Evolutionary conservation across 1,140 invertebrate species (phyloP), one percentile per base, ranked within the genome.

Genomic region (Pentalonia nigronervosa): DNA sequence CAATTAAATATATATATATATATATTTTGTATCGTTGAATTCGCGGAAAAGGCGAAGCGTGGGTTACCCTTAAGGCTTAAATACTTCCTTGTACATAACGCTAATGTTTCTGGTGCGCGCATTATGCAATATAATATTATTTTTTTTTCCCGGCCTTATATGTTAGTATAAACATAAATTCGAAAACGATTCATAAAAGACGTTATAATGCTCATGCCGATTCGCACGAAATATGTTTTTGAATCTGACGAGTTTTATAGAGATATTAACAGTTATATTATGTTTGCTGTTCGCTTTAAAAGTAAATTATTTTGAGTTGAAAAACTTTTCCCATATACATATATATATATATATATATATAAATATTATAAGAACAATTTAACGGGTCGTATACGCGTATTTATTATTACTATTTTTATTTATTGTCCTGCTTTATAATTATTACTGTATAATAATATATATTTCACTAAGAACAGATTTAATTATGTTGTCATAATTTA

Each of bases 391-490:
- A 41, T 41, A 41, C 41, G 1, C 41, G 41, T n/a, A 34, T 76
- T 67, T 76, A 34, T n/a, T 76, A 67, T 76, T 76, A n/a, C 60
- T 76, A 76, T 76, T 76, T n/a, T n/a, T 76, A n/a, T 76, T 76
- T 76, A 11, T 17, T n/a, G 30, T 76, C 14, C n/a, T 14, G 14
- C n/a, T n/a, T n/a, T 76, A 17, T n/a, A 2, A 60, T n/a, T n/a
- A 76, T n/a, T 76, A 76, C 60, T n/a, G n/a, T n/a, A 76, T 30
- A 76, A 76, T 34, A 17, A n/a, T 76, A n/a, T 76, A 76, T 76
- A 76, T 76, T 76, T n/a, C 30, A n/a, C 30, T 76, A 11, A 67
- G 25, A n/a, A 30, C 60, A 30, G n/a, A 76, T 76, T 76, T 76
- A 76, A 76, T 76, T 76, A n/a, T n/a, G 60, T n/a, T 76, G n/a